Percentiles rank a stretch among this genome's conserved stretches.
Conservation (phyloP, 2,113 vertebrate species). For the Pseudorhombus dupliciocellatus region DNA sequence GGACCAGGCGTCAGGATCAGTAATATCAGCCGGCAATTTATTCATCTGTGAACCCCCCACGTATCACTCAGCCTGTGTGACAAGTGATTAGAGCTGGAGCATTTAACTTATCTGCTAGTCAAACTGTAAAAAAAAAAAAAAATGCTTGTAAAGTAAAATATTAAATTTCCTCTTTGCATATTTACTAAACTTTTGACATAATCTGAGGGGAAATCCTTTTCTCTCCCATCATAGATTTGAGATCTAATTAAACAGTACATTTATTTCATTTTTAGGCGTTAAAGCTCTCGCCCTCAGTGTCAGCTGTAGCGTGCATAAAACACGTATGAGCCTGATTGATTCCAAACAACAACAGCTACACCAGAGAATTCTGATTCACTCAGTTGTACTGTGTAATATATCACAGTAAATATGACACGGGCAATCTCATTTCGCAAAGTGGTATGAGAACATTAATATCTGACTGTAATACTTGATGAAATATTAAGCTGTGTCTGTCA, state of each 20-base stretch:
- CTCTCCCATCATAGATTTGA: background rate
- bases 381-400: constrained; percentile 14
- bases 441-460: constrained; percentile 13
- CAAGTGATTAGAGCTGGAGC: background rate
- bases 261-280: constrained; percentile 2
- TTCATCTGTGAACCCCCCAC: background rate
- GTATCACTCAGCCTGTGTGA: background rate
- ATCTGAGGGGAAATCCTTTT: background rate
- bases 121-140: too few species aligned
- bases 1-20: background rate
- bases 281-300: background rate
- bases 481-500: background rate
- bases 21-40: background rate
- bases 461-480: background rate
- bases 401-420: constrained; percentile 10
- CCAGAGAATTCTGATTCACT: constrained; percentile 13
- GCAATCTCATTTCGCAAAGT: constrained; percentile 22
- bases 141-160: background rate
- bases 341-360: constrained; percentile 2
- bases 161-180: background rate
- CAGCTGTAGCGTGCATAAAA: constrained; percentile 13
- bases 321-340: constrained; percentile 21
- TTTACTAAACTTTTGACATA: background rate
- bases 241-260: constrained; percentile 6
- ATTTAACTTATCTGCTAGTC: constrained; percentile 3